Evolutionary conservation across 1,140 invertebrate genomes (phyloP).

Genomic region (Drosophila subobscura): DNA sequence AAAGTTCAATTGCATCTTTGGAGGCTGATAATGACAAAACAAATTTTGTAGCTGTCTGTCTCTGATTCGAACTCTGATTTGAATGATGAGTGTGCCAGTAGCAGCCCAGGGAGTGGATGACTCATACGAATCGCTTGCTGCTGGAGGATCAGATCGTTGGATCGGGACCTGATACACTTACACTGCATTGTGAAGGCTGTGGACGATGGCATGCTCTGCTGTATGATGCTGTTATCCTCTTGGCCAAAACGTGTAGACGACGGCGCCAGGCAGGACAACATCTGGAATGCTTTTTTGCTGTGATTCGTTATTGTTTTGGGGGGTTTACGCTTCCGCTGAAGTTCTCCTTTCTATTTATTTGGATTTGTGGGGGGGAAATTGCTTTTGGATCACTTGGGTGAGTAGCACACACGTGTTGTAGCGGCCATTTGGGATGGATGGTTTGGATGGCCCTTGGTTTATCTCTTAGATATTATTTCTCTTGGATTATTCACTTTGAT

Average conservation of each 20-base stretch:
- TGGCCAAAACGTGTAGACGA: slow-evolving; percentile 83
- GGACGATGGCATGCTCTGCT: slow-evolving; percentile 83
- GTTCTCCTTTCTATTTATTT: slow-evolving; percentile 20
- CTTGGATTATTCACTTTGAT: too few relatives aligned
- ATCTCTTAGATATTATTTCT: slow-evolving; percentile 21
- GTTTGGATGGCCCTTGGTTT: slow-evolving; percentile 21
- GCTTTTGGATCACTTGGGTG: not conserved
- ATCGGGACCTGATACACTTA: slow-evolving; percentile 57
- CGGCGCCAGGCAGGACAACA: slow-evolving; percentile 83
- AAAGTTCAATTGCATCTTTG: slow-evolving; percentile 63
- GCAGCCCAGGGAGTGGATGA: slow-evolving; percentile 8
- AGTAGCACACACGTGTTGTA: slow-evolving; percentile 58
- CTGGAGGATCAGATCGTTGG: not conserved
- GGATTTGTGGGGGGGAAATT: slow-evolving; percentile 8
- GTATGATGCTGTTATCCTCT: slow-evolving; percentile 82
- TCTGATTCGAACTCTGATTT: slow-evolving; percentile 9
- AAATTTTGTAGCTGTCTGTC: slow-evolving; percentile 36
- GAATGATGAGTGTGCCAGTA: slow-evolving; percentile 11
- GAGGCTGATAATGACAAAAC: slow-evolving; percentile 62
- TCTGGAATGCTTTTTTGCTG: slow-evolving; percentile 77
- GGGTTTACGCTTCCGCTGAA: slow-evolving; percentile 8
- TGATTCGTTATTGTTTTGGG: slow-evolving; percentile 15
- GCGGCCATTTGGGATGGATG: slow-evolving; percentile 39
- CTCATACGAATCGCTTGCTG: slow-evolving; percentile 15
- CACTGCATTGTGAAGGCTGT: slow-evolving; percentile 83